Percentiles rank a stretch among this genome's conserved stretches.
These are phyloP conservation scores for Sialia sialis DNA, from an alignment of 2,113 vertebrate species.

Conservation along the genomic window DNA sequence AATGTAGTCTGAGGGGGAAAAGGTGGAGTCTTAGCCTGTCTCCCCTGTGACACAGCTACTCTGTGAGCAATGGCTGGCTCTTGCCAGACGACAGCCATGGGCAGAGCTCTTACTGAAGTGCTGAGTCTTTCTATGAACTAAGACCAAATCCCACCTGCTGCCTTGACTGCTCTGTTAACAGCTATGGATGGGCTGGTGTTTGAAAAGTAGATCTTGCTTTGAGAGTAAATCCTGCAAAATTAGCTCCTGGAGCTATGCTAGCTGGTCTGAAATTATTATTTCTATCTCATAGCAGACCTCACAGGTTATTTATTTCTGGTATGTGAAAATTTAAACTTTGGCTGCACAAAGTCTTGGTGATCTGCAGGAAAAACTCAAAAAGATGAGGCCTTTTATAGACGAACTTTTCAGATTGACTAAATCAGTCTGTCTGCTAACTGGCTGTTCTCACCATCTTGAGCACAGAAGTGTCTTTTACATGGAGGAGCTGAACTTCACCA, in stretches of 20 bases:
- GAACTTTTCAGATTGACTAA: background rate
- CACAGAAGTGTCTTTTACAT: conserved; percentile 33
- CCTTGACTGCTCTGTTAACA: background rate
- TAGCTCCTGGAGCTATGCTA: background rate
- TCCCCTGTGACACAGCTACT: background rate
- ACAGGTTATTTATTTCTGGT: background rate
- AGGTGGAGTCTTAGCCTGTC: background rate
- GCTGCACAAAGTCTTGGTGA: background rate
- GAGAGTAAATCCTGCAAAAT: background rate
- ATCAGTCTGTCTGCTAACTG: conserved; percentile 24
- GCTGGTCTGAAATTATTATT: background rate
- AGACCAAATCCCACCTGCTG: background rate
- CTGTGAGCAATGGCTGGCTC: background rate
- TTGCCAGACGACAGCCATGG: background rate
- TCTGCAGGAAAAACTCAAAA: background rate
- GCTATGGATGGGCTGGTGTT: background rate
- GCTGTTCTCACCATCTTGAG: conserved; percentile 31
- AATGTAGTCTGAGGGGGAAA: fast-evolving
- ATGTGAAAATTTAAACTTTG: background rate
- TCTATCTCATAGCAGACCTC: background rate
- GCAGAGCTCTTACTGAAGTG: background rate
- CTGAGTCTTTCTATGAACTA: background rate
- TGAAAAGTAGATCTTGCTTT: background rate
- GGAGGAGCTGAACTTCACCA: conserved; percentile 15
- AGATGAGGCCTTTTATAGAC: background rate